These are phyloP conservation scores for Columba guinea DNA, from an alignment of 2,797 vertebrate species.

Conservation along the genomic window DNA sequence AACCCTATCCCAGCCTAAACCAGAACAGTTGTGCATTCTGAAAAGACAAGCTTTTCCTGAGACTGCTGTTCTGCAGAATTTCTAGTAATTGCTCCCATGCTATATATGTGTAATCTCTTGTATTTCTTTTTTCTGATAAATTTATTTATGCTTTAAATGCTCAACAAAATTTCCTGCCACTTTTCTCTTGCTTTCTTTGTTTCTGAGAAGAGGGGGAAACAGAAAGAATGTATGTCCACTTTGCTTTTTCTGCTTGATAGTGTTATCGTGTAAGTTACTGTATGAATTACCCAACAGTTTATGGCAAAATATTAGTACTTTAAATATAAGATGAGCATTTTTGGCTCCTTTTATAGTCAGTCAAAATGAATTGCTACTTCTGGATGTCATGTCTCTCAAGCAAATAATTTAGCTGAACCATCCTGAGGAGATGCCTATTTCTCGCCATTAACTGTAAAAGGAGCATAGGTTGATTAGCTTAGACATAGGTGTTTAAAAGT, in stretches of 20 bases:
- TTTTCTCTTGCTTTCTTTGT: not conserved
- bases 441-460: not conserved
- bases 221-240: accelerated
- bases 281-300: not conserved
- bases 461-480: not conserved
- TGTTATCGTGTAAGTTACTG: not conserved
- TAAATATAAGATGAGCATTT: not conserved
- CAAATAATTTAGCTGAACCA: not conserved
- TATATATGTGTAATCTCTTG: not conserved
- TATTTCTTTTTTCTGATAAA: not conserved
- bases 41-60: not conserved
- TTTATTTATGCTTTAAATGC: not conserved
- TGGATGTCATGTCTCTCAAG: not conserved
- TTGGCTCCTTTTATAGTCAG: not conserved
- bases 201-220: not conserved
- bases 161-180: not conserved
- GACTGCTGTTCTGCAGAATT: not conserved
- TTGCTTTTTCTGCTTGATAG: not conserved
- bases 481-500: not conserved
- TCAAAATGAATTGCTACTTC: not conserved
- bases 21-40: not conserved
- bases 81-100: not conserved
- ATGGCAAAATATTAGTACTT: not conserved
- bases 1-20: no score
- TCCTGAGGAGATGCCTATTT: not conserved